Evolutionary conservation across 1,140 invertebrate genomes (phyloP).

Genomic region (Bradysia coprophila): DNA sequence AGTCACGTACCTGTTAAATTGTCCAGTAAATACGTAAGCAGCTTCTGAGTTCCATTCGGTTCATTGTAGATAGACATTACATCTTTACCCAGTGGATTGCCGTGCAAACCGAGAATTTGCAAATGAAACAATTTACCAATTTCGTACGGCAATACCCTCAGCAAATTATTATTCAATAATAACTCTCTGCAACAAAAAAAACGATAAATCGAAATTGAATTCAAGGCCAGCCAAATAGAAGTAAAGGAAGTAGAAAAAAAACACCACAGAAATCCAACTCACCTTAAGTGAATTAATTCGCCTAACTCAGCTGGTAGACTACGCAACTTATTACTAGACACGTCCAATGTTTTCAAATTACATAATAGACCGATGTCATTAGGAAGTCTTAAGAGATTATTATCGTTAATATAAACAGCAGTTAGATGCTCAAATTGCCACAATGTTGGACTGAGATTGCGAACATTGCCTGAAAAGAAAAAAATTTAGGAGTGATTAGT

Average conservation of each 20-base stretch:
- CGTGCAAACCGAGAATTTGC: slow-evolving; percentile 71
- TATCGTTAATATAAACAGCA: slow-evolving; percentile 87
- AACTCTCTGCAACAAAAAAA: slow-evolving; percentile 57
- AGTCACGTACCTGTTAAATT: slow-evolving; percentile 79
- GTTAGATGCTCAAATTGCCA: slow-evolving; percentile 85
- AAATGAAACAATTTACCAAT: slow-evolving; percentile 95
- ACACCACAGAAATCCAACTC: not conserved
- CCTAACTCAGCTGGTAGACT: slow-evolving; percentile 89
- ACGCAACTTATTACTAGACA: slow-evolving; percentile 86
- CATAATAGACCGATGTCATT: slow-evolving; percentile 67
- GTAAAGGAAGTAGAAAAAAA: slow-evolving; percentile 2
- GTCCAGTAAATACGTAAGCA: slow-evolving; percentile 85
- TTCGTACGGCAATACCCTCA: slow-evolving; percentile 87
- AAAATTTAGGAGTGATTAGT: slow-evolving; percentile 9
- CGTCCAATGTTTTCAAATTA: slow-evolving; percentile 72
- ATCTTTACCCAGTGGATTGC: slow-evolving; percentile 88
- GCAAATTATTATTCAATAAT: slow-evolving; percentile 81
- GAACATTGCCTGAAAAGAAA: slow-evolving; percentile 66
- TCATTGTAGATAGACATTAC: slow-evolving; percentile 82
- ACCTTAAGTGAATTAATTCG: slow-evolving; percentile 83
- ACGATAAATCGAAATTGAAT: slow-evolving; percentile 5
- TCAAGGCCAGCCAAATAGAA: slow-evolving; percentile 1
- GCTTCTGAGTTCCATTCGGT: slow-evolving; percentile 81
- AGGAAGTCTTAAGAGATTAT: slow-evolving; percentile 73
- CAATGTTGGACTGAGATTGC: slow-evolving; percentile 76